Conservation (phyloP, 2,113 vertebrate genomes). For the Nothobranchius furzeri region DNA sequence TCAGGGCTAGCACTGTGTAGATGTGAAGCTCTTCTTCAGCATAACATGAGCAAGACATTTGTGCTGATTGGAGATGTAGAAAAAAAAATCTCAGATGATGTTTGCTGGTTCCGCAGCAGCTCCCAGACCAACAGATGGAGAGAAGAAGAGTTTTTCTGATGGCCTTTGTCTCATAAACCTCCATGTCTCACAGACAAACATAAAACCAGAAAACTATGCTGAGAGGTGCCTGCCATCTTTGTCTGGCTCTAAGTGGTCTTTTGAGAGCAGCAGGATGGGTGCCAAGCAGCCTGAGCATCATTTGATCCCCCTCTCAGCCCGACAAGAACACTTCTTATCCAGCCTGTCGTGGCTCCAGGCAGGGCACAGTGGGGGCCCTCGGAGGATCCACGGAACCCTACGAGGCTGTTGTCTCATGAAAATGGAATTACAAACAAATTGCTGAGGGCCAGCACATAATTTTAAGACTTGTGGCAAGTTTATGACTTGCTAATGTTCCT, state of each 20-base stretch:
- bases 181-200: no score
- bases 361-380: constrained; percentile 85
- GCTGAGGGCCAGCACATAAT: constrained; percentile 98
- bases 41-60: no score
- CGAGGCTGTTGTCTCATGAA: constrained; percentile 92
- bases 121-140: no score
- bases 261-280: constrained; percentile 37
- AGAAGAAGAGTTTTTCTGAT: no score
- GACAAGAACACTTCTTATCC: constrained; percentile 59
- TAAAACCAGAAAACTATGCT: not conserved
- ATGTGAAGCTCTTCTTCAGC: no score
- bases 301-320: constrained; percentile 51
- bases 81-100: no score
- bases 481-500: constrained; percentile 99
- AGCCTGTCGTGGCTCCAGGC: constrained; percentile 27
- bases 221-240: constrained; percentile 17
- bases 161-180: no score
- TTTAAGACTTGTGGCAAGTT: constrained; percentile 99
- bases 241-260: constrained; percentile 19
- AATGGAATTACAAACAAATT: constrained; percentile 99
- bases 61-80: no score
- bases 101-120: no score
- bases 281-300: constrained; percentile 57
- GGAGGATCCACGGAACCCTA: constrained; percentile 93
- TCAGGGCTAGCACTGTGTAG: no score